A percentile compares a stretch with the other conserved stretches of the same genome.
These are phyloP conservation scores for Halyomorpha halys DNA, from an alignment of 1,140 invertebrate species.

Conservation along the genomic window DNA sequence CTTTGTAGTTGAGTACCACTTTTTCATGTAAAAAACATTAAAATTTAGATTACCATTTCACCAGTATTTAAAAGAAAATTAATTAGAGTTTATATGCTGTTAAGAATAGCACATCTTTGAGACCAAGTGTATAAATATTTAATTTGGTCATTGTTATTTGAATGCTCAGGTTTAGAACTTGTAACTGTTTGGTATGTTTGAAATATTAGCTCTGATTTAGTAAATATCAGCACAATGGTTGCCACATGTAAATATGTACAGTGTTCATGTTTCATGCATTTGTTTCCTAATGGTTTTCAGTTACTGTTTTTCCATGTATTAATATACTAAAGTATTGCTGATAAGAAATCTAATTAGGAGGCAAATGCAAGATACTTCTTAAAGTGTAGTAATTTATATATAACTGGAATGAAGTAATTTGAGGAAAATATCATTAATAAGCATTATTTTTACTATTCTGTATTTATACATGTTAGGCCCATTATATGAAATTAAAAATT, in stretches of 20 bases:
- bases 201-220: constrained; percentile 20
- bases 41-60: constrained; percentile 12
- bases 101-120: constrained; percentile 13
- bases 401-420: constrained; percentile 19
- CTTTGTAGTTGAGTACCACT: not conserved
- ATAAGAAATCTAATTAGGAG: constrained; percentile 4
- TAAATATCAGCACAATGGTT: constrained; percentile 27
- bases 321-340: not conserved
- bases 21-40: not conserved
- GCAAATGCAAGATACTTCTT: constrained; percentile 13
- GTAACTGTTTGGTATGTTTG: constrained; percentile 20
- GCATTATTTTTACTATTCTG: constrained; percentile 13
- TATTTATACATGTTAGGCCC: constrained; percentile 10
- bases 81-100: constrained; percentile 1
- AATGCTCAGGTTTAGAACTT: constrained; percentile 27
- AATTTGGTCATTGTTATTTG: constrained; percentile 23
- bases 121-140: constrained; percentile 24
- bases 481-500: constrained; percentile 3
- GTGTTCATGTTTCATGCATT: constrained; percentile 22
- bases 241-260: constrained; percentile 28
- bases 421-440: constrained; percentile 20
- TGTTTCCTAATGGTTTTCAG: constrained; percentile 13
- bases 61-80: constrained; percentile 12
- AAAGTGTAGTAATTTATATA: constrained; percentile 15
- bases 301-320: constrained; percentile 13